Conservation (phyloP, 2,888 invertebrate genomes). For the Leptinotarsa rubiginosa region DNA sequence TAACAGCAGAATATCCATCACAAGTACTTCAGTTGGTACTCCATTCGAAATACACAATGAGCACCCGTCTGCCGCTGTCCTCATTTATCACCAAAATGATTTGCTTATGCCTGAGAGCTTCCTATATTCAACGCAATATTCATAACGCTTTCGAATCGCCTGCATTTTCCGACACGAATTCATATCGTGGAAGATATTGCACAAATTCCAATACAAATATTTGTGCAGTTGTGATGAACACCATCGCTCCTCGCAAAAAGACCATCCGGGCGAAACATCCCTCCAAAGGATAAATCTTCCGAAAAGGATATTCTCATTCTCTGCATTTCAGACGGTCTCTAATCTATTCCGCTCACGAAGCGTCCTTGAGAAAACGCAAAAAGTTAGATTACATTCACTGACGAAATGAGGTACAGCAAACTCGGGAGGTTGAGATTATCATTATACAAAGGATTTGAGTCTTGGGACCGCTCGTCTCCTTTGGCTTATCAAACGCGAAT, state of each 20-base stretch:
- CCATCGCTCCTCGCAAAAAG: constrained; percentile 13
- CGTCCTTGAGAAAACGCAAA: constrained; percentile 41
- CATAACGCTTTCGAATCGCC: background rate
- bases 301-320: constrained; percentile 11
- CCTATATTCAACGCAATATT: background rate
- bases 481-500: constrained; percentile 45
- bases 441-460: constrained; percentile 52
- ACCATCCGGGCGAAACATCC: constrained; percentile 10
- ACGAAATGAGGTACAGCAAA: constrained; percentile 51
- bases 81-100: no score
- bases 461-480: constrained; percentile 29
- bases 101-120: background rate
- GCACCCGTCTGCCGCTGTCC: no score
- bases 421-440: constrained; percentile 54
- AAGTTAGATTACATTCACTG: constrained; percentile 56
- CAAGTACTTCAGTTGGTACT: no score
- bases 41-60: no score
- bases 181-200: constrained; percentile 8
- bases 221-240: constrained; percentile 5
- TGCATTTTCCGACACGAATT: background rate
- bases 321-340: constrained; percentile 16
- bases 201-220: constrained; percentile 19
- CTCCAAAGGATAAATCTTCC: constrained; percentile 3
- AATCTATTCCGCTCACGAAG: constrained; percentile 27
- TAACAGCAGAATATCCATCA: no score